phyloP scores from a whole-genome alignment of 2,888 invertebrate species.

The Caenorhabditis imperialis region DNA sequence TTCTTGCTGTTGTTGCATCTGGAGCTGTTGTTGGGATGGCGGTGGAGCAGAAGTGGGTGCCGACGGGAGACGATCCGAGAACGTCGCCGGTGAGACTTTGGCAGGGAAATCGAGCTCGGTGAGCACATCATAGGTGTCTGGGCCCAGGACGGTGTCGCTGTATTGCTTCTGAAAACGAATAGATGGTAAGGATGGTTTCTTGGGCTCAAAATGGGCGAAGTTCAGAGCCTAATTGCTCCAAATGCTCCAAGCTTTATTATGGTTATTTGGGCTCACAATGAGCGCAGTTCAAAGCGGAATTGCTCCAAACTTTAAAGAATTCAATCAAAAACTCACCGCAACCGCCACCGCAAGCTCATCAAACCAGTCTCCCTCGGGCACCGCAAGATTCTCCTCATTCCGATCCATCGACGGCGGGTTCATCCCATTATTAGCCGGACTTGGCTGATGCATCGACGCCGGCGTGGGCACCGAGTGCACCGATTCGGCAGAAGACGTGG shows the following conservation, averaged over 20 bases:
- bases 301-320: too few species aligned
- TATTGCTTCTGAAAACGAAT: slow-evolving; percentile 15
- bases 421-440: slow-evolving; percentile 22
- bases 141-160: slow-evolving; percentile 8
- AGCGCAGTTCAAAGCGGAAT: too few species aligned
- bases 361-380: slow-evolving; percentile 35
- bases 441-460: slow-evolving; percentile 32
- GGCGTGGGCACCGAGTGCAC: slow-evolving; percentile 27
- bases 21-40: slow-evolving; percentile 14
- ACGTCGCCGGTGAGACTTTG: neutral
- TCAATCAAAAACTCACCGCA: slow-evolving; percentile 20
- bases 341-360: slow-evolving; percentile 16
- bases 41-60: neutral
- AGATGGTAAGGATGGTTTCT: too few species aligned
- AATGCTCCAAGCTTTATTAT: too few species aligned
- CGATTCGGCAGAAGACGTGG: slow-evolving; percentile 30
- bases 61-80: slow-evolving; percentile 9
- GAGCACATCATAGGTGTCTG: slow-evolving; percentile 16
- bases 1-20: slow-evolving; percentile 13
- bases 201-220: too few species aligned
- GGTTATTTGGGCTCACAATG: too few species aligned
- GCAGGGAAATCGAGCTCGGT: neutral
- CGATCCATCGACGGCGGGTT: slow-evolving; percentile 7
- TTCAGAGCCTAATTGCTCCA: too few species aligned
- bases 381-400: slow-evolving; percentile 14